phyloP scores from a whole-genome alignment of 2,888 invertebrate genomes.

The Busseola fusca region DNA sequence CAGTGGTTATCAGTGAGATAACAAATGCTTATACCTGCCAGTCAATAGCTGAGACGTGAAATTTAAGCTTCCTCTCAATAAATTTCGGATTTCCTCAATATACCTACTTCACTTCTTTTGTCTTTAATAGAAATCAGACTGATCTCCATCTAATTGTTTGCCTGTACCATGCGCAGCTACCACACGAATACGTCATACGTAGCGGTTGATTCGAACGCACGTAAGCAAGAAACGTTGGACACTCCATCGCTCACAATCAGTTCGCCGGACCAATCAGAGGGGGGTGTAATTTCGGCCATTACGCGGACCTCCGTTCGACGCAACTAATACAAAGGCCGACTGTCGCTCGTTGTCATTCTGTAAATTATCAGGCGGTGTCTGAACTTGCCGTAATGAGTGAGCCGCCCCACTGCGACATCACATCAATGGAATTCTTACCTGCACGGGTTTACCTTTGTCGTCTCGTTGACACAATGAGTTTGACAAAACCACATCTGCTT shows the following conservation, averaged over 20 bases:
- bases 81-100: neutral
- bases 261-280: slow-evolving; percentile 64
- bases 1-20: neutral
- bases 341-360: slow-evolving; percentile 67
- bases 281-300: slow-evolving; percentile 63
- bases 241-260: slow-evolving; percentile 65
- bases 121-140: neutral
- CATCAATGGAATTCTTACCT: slow-evolving; percentile 53
- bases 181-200: neutral
- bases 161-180: neutral
- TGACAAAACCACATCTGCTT: slow-evolving; percentile 24
- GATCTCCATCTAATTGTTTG: neutral
- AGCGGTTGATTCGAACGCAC: slow-evolving; percentile 49
- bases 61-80: neutral
- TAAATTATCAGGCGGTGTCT: slow-evolving; percentile 63
- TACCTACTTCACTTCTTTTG: neutral
- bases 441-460: slow-evolving; percentile 32
- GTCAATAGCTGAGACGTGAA: neutral
- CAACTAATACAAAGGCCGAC: slow-evolving; percentile 64
- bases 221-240: slow-evolving; percentile 60
- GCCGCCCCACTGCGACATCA: slow-evolving; percentile 37
- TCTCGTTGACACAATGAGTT: slow-evolving; percentile 25
- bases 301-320: slow-evolving; percentile 51
- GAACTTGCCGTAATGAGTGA: slow-evolving; percentile 55
- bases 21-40: neutral